Percentiles rank a stretch among this genome's conserved stretches.
phyloP scores from a whole-genome alignment of 2,888 invertebrate species.

The Nemotelus nigrinus region DNA sequence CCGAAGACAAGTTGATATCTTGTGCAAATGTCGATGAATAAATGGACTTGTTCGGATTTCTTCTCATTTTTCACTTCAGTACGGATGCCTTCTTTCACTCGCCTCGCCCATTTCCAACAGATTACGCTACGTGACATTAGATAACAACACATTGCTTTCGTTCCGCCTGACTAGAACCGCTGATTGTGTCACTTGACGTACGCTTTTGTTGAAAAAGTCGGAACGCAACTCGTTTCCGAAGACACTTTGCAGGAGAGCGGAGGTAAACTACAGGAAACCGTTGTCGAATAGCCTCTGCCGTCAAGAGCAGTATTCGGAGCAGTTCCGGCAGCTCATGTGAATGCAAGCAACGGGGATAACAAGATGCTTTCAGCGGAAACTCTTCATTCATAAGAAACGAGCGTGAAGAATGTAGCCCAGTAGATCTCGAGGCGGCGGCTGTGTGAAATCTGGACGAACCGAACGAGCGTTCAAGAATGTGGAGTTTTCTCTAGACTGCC shows the following conservation, averaged over 20 bases:
- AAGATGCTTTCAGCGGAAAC: slow-evolving; percentile 33
- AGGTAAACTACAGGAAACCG: background rate
- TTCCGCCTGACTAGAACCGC: slow-evolving; percentile 27
- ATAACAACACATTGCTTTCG: slow-evolving; percentile 30
- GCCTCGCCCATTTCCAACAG: background rate
- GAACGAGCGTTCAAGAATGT: background rate
- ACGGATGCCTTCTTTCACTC: background rate
- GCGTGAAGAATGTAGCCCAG: background rate
- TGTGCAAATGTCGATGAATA: too few relatives aligned
- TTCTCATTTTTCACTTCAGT: too few relatives aligned
- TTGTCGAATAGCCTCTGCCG: background rate
- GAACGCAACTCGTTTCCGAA: background rate
- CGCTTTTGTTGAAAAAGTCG: background rate
- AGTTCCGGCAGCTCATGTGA: background rate
- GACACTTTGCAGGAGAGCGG: background rate
- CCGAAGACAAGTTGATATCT: too few relatives aligned
- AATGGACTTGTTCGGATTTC: too few relatives aligned
- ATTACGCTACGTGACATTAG: slow-evolving; percentile 26
- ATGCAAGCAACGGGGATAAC: background rate
- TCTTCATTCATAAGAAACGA: slow-evolving; percentile 24
- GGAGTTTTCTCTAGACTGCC: background rate
- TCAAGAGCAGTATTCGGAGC: background rate
- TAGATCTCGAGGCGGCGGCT: background rate
- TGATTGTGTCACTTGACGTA: slow-evolving; percentile 27
- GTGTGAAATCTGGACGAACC: background rate